Percentiles rank a stretch among this genome's conserved stretches.
Conservation (phyloP, 2,797 vertebrate species). For the Thaleichthys pacificus region DNA sequence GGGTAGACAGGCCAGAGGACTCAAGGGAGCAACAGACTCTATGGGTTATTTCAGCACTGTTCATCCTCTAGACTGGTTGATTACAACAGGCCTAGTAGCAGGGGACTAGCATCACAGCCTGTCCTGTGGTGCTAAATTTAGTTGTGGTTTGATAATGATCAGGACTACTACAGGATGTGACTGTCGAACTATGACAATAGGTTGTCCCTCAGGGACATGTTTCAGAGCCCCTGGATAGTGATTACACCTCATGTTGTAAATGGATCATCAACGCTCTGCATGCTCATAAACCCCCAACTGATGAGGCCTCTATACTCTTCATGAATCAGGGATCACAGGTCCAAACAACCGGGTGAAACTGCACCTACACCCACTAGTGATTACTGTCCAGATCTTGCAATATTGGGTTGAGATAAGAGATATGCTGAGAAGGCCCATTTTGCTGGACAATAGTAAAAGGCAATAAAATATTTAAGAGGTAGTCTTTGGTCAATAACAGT, state of each 20-base stretch:
- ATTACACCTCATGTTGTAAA: neutral
- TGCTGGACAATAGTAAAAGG: constrained; percentile 18
- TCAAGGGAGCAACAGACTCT: too few relatives aligned
- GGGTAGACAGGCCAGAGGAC: too few relatives aligned
- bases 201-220: neutral
- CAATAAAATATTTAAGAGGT: constrained; percentile 57
- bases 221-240: neutral
- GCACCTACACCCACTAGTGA: neutral
- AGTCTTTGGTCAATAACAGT: constrained; percentile 46
- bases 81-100: neutral
- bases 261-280: neutral
- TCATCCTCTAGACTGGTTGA: neutral
- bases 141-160: too few relatives aligned
- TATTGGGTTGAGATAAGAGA: constrained; percentile 36
- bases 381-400: constrained; percentile 1
- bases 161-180: too few relatives aligned
- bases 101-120: neutral
- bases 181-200: too few relatives aligned
- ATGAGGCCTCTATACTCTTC: neutral
- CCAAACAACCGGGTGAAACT: neutral
- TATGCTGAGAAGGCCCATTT: constrained; percentile 44
- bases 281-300: neutral
- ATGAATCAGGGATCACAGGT: neutral
- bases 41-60: too few relatives aligned
- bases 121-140: neutral